A percentile compares a stretch with the other conserved stretches of the same genome.
Evolutionary conservation across 1,140 invertebrate genomes (phyloP).

Genomic region (Tenebrio molitor): DNA sequence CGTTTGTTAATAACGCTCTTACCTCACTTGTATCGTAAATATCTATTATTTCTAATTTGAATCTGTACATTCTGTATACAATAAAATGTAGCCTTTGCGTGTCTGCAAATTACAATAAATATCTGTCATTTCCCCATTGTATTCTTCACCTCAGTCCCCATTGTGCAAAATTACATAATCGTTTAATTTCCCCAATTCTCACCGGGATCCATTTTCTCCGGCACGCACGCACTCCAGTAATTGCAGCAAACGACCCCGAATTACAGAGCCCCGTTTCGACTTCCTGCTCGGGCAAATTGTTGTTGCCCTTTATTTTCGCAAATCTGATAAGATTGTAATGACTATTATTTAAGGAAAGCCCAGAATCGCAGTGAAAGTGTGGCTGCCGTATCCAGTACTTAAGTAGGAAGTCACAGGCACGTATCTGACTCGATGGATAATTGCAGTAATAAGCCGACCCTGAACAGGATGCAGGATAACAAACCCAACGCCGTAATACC

Average conservation of each 20-base stretch:
- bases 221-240: slow-evolving; percentile 8
- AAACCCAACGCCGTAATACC: not conserved
- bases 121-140: not conserved
- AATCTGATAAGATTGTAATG: slow-evolving; percentile 34
- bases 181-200: not conserved
- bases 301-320: slow-evolving; percentile 18
- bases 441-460: not conserved
- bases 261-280: not conserved
- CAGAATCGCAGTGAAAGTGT: slow-evolving; percentile 21
- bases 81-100: too few relatives aligned
- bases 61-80: too few relatives aligned
- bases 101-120: too few relatives aligned
- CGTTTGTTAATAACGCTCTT: too few relatives aligned
- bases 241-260: slow-evolving; percentile 5
- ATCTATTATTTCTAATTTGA: too few relatives aligned
- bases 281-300: slow-evolving; percentile 6
- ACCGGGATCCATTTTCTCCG: not conserved
- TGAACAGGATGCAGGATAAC: not conserved
- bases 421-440: slow-evolving; percentile 2
- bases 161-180: slow-evolving; percentile 3
- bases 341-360: slow-evolving; percentile 11
- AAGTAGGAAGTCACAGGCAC: slow-evolving; percentile 7
- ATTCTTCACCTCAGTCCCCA: too few relatives aligned
- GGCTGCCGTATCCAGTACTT: not conserved
- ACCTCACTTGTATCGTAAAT: too few relatives aligned